Conservation (phyloP, 2,113 vertebrate genomes). For the Cephalopholis sonnerati region DNA sequence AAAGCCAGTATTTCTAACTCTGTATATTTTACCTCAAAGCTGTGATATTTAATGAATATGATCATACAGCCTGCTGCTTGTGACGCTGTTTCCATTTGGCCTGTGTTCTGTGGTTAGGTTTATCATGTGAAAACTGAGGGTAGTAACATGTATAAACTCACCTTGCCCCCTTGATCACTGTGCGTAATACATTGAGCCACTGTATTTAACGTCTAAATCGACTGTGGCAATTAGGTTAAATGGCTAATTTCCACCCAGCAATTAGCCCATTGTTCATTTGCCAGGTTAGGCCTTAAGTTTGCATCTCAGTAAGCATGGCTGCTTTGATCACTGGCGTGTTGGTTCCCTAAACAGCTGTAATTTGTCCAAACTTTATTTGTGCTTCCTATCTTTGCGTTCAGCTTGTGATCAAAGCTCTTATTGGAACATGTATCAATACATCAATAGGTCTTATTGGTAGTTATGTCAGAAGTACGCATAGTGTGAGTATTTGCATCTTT, state of each 20-base stretch:
- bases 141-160: not conserved
- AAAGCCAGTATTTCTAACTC: not conserved
- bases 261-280: conserved; percentile 61
- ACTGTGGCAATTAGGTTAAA: conserved; percentile 43
- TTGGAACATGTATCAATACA: not conserved
- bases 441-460: no score
- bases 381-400: not conserved
- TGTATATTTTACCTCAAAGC: no score
- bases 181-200: conserved; percentile 15
- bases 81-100: not conserved
- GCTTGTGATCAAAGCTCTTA: not conserved
- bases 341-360: not conserved
- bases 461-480: no score
- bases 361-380: not conserved
- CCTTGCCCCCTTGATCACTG: not conserved
- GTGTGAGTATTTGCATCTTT: not conserved
- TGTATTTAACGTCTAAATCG: conserved; percentile 39
- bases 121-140: not conserved
- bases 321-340: conserved; percentile 57
- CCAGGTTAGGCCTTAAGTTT: conserved; percentile 31
- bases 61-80: no score
- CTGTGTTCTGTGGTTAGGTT: not conserved
- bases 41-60: not conserved
- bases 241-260: conserved; percentile 47
- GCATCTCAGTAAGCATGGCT: conserved; percentile 41